phyloP scores from a whole-genome alignment of 2,113 vertebrate species.

The Odontesthes bonariensis region DNA sequence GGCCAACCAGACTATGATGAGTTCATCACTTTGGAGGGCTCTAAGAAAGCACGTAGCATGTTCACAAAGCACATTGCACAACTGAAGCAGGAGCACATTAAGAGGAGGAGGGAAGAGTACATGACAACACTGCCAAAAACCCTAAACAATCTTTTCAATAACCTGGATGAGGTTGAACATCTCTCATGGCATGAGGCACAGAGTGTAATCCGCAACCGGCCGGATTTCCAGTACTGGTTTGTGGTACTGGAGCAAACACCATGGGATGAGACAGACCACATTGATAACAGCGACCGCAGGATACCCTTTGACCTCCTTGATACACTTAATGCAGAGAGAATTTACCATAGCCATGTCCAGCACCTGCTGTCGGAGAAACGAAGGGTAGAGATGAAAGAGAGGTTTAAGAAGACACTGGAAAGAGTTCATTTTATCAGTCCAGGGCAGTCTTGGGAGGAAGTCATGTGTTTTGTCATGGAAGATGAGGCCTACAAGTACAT shows the following conservation, averaged over 20 bases:
- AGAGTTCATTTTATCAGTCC: conserved; percentile 96
- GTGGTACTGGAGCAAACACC: conserved; percentile 94
- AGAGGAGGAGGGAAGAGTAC: conserved; percentile 94
- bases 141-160: conserved; percentile 92
- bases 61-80: conserved; percentile 97
- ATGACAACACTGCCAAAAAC: conserved; percentile 95
- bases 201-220: conserved; percentile 89
- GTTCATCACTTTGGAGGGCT: conserved; percentile 95
- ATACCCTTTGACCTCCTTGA: conserved; percentile 96
- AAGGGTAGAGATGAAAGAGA: conserved; percentile 96
- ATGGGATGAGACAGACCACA: conserved; percentile 97
- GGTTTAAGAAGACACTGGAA: conserved; percentile 97
- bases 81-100: conserved; percentile 97
- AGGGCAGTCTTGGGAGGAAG: conserved; percentile 97
- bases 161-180: conserved; percentile 93
- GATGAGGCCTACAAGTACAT: conserved; percentile 98
- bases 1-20: conserved; percentile 95
- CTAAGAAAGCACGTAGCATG: conserved; percentile 92
- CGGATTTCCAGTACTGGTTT: conserved; percentile 95
- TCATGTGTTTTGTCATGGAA: conserved; percentile 97
- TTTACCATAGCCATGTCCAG: conserved; percentile 96
- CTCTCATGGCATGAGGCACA: conserved; percentile 94
- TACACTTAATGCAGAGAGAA: conserved; percentile 91
- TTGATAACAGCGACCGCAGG: conserved; percentile 94
- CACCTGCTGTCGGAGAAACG: conserved; percentile 95